Evolutionary conservation across 1,140 invertebrate genomes (phyloP).

Genomic region (Orchesella cincta): DNA sequence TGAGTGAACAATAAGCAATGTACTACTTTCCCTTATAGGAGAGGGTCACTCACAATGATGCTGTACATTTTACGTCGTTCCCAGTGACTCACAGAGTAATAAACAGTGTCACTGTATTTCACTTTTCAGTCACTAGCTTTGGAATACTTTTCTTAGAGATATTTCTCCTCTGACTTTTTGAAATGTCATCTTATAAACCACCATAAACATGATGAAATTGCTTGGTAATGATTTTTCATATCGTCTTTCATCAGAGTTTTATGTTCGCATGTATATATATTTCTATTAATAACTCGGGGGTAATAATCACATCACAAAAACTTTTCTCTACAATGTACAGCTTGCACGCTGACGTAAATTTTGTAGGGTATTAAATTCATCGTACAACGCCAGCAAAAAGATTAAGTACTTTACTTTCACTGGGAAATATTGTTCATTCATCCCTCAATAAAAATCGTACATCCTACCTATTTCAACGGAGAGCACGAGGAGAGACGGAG

Average conservation of each 20-base stretch:
- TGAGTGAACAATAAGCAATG: too few relatives aligned
- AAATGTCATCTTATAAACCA: too few relatives aligned
- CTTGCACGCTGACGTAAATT: not conserved
- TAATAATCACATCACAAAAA: not conserved
- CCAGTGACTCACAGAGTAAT: not conserved
- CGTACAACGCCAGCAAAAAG: not conserved
- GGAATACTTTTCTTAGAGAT: too few relatives aligned
- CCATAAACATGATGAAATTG: too few relatives aligned
- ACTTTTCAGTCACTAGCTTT: too few relatives aligned
- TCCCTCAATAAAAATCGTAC: conserved; percentile 7
- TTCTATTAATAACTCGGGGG: not conserved
- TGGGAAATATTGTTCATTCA: not conserved
- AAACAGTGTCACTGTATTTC: not conserved
- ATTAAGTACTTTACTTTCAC: conserved; percentile 8
- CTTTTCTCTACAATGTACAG: not conserved
- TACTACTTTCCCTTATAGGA: too few relatives aligned
- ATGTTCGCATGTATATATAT: too few relatives aligned
- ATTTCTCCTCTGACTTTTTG: too few relatives aligned
- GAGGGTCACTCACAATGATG: too few relatives aligned
- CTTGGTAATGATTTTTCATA: too few relatives aligned
- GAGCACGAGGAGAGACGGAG: not conserved
- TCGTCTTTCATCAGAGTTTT: too few relatives aligned
- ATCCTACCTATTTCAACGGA: not conserved
- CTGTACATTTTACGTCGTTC: not conserved
- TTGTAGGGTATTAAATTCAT: not conserved